Conservation (phyloP, 1,140 invertebrate genomes). For the Drosophila santomea region DNA sequence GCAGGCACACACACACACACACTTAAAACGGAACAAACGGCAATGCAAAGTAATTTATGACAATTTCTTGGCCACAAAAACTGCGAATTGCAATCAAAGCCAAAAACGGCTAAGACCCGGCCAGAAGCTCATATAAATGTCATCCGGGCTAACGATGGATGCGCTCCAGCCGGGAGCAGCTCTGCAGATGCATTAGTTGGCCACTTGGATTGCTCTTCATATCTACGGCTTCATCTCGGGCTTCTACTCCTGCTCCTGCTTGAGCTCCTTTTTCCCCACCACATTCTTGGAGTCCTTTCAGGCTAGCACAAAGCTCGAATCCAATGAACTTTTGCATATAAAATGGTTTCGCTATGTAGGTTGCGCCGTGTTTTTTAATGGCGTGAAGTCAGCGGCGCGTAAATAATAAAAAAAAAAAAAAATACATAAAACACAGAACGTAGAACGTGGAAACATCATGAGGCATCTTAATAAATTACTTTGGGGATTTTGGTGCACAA, state of each 20-base stretch:
- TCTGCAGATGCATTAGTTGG: conserved; percentile 65
- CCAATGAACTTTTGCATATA: conserved; percentile 71
- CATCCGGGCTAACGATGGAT: conserved; percentile 73
- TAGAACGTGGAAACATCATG: conserved; percentile 65
- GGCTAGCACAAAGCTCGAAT: conserved; percentile 44
- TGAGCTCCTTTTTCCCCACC: background rate
- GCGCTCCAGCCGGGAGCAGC: conserved; percentile 40
- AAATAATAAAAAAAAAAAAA: conserved; percentile 51
- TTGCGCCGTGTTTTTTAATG: conserved; percentile 73
- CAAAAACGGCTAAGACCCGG: conserved; percentile 69
- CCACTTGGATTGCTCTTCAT: conserved; percentile 18
- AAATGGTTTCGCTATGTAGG: conserved; percentile 50
- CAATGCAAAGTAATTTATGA: conserved; percentile 77
- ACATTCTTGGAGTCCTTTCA: conserved; percentile 1
- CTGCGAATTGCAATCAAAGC: conserved; percentile 77
- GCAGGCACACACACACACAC: background rate
- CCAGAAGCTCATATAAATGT: conserved; percentile 80
- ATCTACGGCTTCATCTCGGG: conserved; percentile 7
- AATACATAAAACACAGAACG: background rate
- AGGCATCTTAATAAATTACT: conserved; percentile 84
- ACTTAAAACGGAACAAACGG: conserved; percentile 3
- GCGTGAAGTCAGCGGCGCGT: conserved; percentile 80
- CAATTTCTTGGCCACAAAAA: conserved; percentile 77
- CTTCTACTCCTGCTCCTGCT: conserved; percentile 3
- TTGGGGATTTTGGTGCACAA: conserved; percentile 83